Conservation (phyloP, 2,797 vertebrate genomes). For the Diglossa cyanea region DNA sequence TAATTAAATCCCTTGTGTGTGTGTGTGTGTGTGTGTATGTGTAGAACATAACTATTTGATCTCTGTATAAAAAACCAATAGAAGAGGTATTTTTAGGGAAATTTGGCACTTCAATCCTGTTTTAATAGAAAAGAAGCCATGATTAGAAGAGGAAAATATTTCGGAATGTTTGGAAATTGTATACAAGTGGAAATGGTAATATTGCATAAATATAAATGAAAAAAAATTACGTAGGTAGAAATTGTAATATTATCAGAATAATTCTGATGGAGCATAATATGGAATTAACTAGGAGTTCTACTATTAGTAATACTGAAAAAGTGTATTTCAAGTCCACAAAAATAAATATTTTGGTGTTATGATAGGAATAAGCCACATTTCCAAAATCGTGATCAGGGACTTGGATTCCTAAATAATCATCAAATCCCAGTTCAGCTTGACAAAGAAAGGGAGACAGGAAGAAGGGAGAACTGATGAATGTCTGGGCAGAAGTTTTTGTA, state of each 20-base stretch:
- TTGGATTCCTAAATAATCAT: neutral
- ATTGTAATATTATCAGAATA: neutral
- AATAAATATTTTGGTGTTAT: neutral
- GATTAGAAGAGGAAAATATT: neutral
- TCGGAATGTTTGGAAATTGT: neutral
- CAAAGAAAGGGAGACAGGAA: neutral
- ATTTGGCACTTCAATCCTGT: neutral
- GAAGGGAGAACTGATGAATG: neutral
- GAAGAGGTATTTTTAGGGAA: neutral
- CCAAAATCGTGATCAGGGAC: neutral
- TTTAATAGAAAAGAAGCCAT: neutral
- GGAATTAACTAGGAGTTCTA: neutral
- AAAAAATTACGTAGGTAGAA: neutral
- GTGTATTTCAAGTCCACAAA: neutral
- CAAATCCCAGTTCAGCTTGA: neutral
- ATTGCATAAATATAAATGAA: neutral
- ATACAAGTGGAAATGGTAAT: neutral
- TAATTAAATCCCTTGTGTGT: neutral
- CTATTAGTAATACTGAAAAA: neutral
- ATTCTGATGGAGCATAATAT: neutral
- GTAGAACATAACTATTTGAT: neutral
- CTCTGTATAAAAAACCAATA: neutral
- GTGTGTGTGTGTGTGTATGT: neutral
- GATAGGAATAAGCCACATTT: neutral
- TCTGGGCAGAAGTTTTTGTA: neutral